phyloP scores from a whole-genome alignment of 2,888 invertebrate species.

The Chymomyza amoena region DNA sequence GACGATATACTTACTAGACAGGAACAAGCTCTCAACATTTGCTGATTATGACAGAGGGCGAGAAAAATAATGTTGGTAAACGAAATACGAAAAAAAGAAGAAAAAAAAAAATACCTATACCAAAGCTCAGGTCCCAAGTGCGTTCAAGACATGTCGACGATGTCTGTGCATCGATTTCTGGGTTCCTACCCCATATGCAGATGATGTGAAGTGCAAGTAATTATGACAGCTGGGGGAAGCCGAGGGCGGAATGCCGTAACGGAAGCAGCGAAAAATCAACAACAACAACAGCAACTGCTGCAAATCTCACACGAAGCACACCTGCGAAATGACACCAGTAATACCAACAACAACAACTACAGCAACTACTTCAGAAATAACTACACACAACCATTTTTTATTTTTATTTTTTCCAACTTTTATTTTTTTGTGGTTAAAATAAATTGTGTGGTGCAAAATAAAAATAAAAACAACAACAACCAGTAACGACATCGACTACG shows the following conservation, averaged over 20 bases:
- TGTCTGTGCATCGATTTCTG: slow-evolving; percentile 25
- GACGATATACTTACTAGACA: slow-evolving; percentile 25
- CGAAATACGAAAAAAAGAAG: background rate
- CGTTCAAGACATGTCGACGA: slow-evolving; percentile 21
- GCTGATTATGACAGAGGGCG: slow-evolving; percentile 55
- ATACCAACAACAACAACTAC: background rate
- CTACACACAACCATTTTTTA: background rate
- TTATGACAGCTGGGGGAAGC: slow-evolving; percentile 57
- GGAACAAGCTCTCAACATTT: slow-evolving; percentile 10
- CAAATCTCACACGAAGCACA: slow-evolving; percentile 42
- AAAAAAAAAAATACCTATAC: background rate
- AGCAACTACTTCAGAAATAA: background rate
- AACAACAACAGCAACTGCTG: slow-evolving; percentile 30
- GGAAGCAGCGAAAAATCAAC: slow-evolving; percentile 44
- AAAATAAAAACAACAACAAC: slow-evolving; percentile 5
- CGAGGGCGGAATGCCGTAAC: slow-evolving; percentile 27
- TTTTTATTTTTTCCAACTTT: background rate
- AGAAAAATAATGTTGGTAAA: background rate
- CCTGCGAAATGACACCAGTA: slow-evolving; percentile 46
- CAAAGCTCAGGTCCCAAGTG: background rate
- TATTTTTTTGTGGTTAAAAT: background rate
- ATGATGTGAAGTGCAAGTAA: slow-evolving; percentile 71
- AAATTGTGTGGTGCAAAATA: slow-evolving; percentile 41
- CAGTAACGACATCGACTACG: background rate
- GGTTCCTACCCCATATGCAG: slow-evolving; percentile 44